Conservation (phyloP, 1,140 invertebrate species). For the Pygmarrhopalites habei region DNA sequence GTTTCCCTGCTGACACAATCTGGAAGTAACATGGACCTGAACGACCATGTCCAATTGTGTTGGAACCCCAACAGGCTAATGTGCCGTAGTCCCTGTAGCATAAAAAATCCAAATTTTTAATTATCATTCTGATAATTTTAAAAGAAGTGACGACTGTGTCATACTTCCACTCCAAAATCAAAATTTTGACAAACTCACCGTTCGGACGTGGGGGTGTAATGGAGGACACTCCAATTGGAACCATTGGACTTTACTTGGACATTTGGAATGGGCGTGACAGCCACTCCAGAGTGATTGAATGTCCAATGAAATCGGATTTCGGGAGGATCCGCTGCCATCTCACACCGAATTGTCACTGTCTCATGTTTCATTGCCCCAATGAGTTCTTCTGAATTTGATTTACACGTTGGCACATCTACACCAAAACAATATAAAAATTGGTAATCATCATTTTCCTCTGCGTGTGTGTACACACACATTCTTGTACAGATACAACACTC, state of each 20-base stretch:
- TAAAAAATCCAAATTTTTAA: no score
- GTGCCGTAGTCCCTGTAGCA: constrained; percentile 79
- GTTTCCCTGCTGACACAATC: constrained; percentile 56
- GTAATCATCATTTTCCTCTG: background rate
- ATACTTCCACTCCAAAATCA: no score
- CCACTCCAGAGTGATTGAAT: constrained; percentile 37
- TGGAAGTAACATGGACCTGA: constrained; percentile 37
- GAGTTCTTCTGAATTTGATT: constrained; percentile 61
- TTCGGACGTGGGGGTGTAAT: constrained; percentile 74
- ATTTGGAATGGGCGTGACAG: constrained; percentile 23
- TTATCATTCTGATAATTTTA: no score
- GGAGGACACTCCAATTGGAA: constrained; percentile 63
- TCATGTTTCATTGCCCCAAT: constrained; percentile 77
- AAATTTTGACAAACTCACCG: no score
- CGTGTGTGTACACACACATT: no score
- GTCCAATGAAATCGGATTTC: constrained; percentile 37
- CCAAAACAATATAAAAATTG: background rate
- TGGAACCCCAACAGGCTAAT: constrained; percentile 65
- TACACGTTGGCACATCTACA: constrained; percentile 72
- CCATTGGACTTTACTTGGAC: constrained; percentile 50
- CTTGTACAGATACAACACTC: no score
- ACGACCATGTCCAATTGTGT: constrained; percentile 40
- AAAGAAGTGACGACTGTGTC: no score
- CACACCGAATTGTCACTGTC: constrained; percentile 69
- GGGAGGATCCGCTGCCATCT: constrained; percentile 76